These are phyloP conservation scores for Tolypeutes matacus DNA, from an alignment of 2,797 vertebrate species.

Conservation along the genomic window DNA sequence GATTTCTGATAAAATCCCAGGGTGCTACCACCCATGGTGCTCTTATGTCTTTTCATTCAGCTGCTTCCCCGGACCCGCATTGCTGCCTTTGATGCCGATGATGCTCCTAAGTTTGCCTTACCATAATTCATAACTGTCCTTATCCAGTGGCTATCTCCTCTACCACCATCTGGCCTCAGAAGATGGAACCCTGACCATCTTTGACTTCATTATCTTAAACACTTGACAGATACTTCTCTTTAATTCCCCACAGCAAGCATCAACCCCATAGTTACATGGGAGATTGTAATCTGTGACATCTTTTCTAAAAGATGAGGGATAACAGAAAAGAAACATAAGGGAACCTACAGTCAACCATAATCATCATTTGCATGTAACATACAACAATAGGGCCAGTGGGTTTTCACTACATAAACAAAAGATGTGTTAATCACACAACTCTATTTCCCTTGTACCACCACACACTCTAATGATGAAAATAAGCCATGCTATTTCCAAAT, in stretches of 20 bases:
- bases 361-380: not conserved
- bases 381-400: not conserved
- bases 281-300: not conserved
- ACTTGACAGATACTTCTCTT: not conserved
- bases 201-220: not conserved
- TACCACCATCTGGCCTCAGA: not conserved
- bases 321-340: not conserved
- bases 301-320: not conserved
- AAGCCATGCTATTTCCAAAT: not conserved
- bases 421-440: not conserved
- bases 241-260: not conserved
- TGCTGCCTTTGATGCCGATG: not conserved
- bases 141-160: not conserved
- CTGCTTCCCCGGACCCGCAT: not conserved
- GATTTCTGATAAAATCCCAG: not conserved
- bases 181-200: not conserved
- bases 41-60: not conserved
- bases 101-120: not conserved
- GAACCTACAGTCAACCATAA: not conserved
- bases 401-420: not conserved
- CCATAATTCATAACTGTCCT: not conserved
- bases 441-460: not conserved
- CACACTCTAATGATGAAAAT: not conserved
- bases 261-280: not conserved
- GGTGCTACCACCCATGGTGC: not conserved